Base-by-base conservation (phyloP, 2,888 invertebrate species). In the Pterostichus niger region DNA sequence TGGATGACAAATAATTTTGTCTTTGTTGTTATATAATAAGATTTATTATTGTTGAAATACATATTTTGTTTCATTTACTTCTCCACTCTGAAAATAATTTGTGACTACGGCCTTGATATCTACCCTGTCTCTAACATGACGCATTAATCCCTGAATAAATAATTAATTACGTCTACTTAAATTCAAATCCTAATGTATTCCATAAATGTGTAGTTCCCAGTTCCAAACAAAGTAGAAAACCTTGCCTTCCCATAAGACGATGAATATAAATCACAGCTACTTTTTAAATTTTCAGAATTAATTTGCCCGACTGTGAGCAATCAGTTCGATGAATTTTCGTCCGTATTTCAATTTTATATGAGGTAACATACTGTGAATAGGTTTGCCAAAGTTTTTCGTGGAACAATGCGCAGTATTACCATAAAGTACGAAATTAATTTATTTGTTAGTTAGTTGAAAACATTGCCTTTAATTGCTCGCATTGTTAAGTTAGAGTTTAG, bases 331-430 rank as follows among this genome's bases (percentile, higher is more conserved):
- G 31, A 59, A 59, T 31, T 40, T 40, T 59, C 59, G 59, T 0
- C 11, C 59, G 31, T 59, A 59, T 59, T 59, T 59, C 59, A 31
- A 59, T 59, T 31, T 59, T 59, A 59, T 59, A 59, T 59, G 59
- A 59, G 59, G 59, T 24, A 31, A 59, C 59, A 59, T 17, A 59
- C 17, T 59, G 31, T 10, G 59, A 59, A 7, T 31, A 10, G 31
- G 59, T 31, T 15, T 24, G 17, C 24, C 10, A 24, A 59, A 59
- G 17, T 59, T 59, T 59, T 59, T 59, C 59, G 3, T 40, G 40
- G 40, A 40, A 40, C 9, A 40, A 40, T 35, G 40, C 7, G 40
- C 59, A 10, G 24, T 1, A 59, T 59, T 59, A 59, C 59, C 59
- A 59, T 59, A 59, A 59, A 59, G 59, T 59, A 24, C 17, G 31